phyloP scores from a whole-genome alignment of 2,888 invertebrate species.

The Parthenolecanium corni region DNA sequence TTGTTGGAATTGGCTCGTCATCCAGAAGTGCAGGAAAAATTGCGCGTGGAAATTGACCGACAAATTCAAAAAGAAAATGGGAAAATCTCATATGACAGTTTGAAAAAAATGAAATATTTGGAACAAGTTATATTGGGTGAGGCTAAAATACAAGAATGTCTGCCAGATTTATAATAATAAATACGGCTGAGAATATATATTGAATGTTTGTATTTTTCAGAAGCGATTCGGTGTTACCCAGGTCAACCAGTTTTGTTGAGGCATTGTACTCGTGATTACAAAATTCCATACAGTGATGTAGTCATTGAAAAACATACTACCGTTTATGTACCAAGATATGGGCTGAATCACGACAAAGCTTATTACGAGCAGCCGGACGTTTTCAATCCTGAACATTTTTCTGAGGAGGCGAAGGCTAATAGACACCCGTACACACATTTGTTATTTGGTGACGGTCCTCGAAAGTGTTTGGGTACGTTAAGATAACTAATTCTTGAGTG shows the following conservation, averaged over 20 bases:
- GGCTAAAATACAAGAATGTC: no score
- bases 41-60: constrained; percentile 41
- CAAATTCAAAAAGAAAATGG: constrained; percentile 39
- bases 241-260: constrained; percentile 4
- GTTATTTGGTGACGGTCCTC: constrained; percentile 49
- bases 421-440: constrained; percentile 46
- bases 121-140: constrained; percentile 36
- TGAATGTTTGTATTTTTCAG: constrained; percentile 31
- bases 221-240: constrained; percentile 10
- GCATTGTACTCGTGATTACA: constrained; percentile 45
- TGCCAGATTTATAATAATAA: no score
- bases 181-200: no score
- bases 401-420: constrained; percentile 44
- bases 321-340: constrained; percentile 37
- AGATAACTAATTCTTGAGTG: neutral
- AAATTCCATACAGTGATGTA: constrained; percentile 42
- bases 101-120: constrained; percentile 37
- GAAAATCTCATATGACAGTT: constrained; percentile 35
- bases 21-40: constrained; percentile 42
- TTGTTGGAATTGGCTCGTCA: constrained; percentile 45
- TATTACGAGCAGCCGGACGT: constrained; percentile 50
- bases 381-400: constrained; percentile 51
- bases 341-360: constrained; percentile 49
- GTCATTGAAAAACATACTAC: constrained; percentile 42
- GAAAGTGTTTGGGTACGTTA: constrained; percentile 46